Evolutionary conservation across 2,113 vertebrate species (phyloP), one percentile per base, ranked within the genome.

Genomic region (Macrotus californicus): DNA sequence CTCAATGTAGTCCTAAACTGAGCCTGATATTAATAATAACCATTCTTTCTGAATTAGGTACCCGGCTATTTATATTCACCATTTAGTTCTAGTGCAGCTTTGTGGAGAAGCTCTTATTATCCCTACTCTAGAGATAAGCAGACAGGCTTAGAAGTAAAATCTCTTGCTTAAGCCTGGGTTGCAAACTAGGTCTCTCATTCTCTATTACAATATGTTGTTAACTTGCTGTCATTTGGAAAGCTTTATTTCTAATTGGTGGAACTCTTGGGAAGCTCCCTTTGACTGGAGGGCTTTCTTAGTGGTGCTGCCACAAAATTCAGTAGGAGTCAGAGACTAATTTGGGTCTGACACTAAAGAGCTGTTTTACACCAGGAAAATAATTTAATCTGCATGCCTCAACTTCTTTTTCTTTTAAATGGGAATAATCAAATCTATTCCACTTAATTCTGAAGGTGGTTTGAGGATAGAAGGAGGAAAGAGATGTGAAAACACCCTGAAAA

Each of bases 131-230:
- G 80, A 96, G 87, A 90, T 80, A 96, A 76, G 73, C 67, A 64
- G 70, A 92, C 69, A 87, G 54, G 18, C 31, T 92, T 34, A 69
- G 46, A 69, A 39, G 56, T 80, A 87, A 94, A 94, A 87, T 80
- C 79, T 89, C 76, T 91, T 87, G 66, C 59, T 90, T 59, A 96
- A 90, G 36, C 64, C 66, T 94, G 52, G 24, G 93, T 94, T 93
- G 69, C 87, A 93, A 73, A 75, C 36, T 43, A 81, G 22, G 8
- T 73, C 59, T 88, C 82, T 66, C 36, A 79, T 50, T 92, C 36
- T 89, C 52, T 59, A 39, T 95, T 34, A 80, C 12, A 31, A 41
- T 54, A 50, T 3, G 0, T 50, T 66, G 64, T 83, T 76, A 75
- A 52, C 7, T 9, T 70, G 54, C 46, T 46, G 43, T 80, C 70